These are phyloP conservation scores for Sorex maritimensis DNA, from an alignment of 2,797 vertebrate genomes.

Conservation along the genomic window DNA sequence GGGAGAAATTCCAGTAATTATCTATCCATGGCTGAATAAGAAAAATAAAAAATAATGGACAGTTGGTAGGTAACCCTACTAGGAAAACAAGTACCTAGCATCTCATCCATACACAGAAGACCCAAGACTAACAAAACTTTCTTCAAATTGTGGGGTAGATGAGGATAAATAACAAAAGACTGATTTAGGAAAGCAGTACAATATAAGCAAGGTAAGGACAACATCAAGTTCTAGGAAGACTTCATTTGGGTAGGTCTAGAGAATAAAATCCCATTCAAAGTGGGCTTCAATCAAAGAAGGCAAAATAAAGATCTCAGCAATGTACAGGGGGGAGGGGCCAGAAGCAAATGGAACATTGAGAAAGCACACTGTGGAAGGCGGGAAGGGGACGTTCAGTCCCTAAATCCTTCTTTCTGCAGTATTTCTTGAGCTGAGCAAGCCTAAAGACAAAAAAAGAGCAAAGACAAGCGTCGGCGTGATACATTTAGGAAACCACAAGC, in stretches of 20 bases:
- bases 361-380: neutral
- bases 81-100: slow-evolving; percentile 27
- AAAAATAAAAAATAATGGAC: slow-evolving; percentile 52
- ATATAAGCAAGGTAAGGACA: neutral
- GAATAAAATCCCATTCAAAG: slow-evolving; percentile 13
- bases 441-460: neutral
- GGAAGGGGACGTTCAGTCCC: neutral
- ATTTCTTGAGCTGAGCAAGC: neutral
- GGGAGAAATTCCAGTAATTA: slow-evolving; percentile 16
- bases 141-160: neutral
- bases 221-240: neutral
- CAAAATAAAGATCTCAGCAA: slow-evolving; percentile 40
- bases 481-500: neutral
- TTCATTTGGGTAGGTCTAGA: neutral
- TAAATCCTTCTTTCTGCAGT: neutral
- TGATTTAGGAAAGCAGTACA: slow-evolving; percentile 33
- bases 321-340: neutral
- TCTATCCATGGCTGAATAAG: neutral
- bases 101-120: neutral
- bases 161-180: neutral
- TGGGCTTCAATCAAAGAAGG: neutral
- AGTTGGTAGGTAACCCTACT: neutral
- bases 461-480: neutral
- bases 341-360: neutral
- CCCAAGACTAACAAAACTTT: neutral